Percentiles rank a stretch among this genome's conserved stretches.
These are phyloP conservation scores for Ivindomyrus marchei DNA, from an alignment of 2,113 vertebrate genomes.

Conservation along the genomic window DNA sequence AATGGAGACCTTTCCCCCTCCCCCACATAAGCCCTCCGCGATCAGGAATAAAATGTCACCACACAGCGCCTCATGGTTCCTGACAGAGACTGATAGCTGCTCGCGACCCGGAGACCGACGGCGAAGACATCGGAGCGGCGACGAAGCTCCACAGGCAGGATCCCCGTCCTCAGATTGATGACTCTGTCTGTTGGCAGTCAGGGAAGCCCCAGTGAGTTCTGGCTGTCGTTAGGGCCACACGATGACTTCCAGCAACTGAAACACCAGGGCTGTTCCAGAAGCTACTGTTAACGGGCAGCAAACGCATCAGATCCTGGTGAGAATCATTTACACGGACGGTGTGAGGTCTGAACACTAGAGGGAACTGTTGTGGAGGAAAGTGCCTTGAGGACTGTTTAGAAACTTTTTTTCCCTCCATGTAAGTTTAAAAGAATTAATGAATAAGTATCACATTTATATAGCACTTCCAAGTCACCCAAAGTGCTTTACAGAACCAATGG, in stretches of 20 bases:
- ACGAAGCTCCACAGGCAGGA: background rate
- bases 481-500: background rate
- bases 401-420: background rate
- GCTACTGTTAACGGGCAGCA: background rate
- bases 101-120: background rate
- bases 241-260: background rate
- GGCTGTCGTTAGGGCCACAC: background rate
- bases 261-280: background rate
- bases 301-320: background rate
- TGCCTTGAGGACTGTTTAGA: background rate
- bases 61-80: background rate
- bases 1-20: background rate
- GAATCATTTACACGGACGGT: background rate
- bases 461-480: background rate
- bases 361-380: background rate
- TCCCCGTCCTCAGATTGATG: background rate
- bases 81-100: background rate
- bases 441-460: background rate
- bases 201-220: background rate
- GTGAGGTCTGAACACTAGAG: background rate
- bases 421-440: background rate
- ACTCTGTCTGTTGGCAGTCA: background rate
- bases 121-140: background rate
- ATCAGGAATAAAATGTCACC: background rate
- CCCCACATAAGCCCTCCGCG: background rate